phyloP scores from a whole-genome alignment of 2,113 vertebrate genomes.

The Nibea albiflora region DNA sequence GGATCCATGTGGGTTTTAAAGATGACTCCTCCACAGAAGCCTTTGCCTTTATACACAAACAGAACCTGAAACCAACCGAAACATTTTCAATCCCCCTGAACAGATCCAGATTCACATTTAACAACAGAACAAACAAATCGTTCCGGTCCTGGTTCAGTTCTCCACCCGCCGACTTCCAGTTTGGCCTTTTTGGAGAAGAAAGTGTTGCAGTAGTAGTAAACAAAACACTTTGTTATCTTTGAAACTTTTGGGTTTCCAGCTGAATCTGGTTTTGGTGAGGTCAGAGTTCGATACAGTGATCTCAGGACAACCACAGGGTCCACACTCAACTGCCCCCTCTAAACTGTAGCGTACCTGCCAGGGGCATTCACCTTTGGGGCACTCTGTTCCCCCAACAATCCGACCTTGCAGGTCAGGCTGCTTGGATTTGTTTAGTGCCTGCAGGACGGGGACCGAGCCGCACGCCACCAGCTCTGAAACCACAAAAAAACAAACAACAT shows the following conservation, averaged over 20 bases:
- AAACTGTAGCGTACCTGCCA: conserved; percentile 89
- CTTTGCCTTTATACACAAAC: conserved; percentile 73
- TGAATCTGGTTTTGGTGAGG: not conserved
- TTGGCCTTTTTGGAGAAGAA: too few species aligned
- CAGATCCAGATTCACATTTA: too few species aligned
- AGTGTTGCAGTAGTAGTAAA: too few species aligned
- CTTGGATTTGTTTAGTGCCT: not conserved
- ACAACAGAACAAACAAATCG: too few species aligned
- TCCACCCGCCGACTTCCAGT: too few species aligned
- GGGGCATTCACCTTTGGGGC: conserved; percentile 93
- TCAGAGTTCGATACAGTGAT: not conserved
- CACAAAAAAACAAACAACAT: not conserved
- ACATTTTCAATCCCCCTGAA: not conserved
- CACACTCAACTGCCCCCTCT: not conserved
- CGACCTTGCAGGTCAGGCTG: conserved; percentile 69
- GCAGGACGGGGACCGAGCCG: conserved; percentile 89
- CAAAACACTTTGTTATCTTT: too few species aligned
- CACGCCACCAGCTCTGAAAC: conserved; percentile 88
- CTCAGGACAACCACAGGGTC: not conserved
- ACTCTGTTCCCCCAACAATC: conserved; percentile 90
- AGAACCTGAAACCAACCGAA: conserved; percentile 81
- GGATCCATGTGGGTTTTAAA: conserved; percentile 87
- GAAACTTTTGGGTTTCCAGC: not conserved
- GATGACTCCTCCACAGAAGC: conserved; percentile 90
- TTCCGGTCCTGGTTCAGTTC: too few species aligned